Conservation (phyloP, 1,140 invertebrate genomes). For the Arctopsyche grandis region DNA sequence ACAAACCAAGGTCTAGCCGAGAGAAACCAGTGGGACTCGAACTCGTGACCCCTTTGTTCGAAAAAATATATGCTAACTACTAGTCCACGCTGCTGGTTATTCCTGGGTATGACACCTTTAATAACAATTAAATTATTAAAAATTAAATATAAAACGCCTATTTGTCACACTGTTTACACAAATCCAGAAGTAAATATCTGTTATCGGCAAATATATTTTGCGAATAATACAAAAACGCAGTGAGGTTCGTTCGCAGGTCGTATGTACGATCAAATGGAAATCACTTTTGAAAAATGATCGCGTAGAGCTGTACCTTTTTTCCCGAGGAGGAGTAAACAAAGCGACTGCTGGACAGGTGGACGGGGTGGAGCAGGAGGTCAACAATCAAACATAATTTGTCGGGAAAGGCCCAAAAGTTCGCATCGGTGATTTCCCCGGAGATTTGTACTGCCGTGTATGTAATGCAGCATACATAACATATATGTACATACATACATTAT, state of each 20-base stretch:
- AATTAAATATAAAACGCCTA: background rate
- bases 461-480: conserved; percentile 37
- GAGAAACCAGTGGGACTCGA: too few species aligned
- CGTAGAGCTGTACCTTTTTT: background rate
- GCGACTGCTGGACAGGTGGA: background rate
- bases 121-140: too few species aligned
- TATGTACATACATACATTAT: background rate
- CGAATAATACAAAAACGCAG: background rate
- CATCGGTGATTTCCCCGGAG: conserved; percentile 50
- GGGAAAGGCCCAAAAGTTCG: conserved; percentile 26
- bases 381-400: conserved; percentile 51
- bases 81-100: too few species aligned
- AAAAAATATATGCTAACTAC: too few species aligned
- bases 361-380: conserved; percentile 24
- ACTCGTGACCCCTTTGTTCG: too few species aligned
- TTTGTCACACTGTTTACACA: background rate
- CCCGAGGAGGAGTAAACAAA: background rate
- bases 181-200: too few species aligned
- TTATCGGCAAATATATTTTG: too few species aligned
- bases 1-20: too few species aligned
- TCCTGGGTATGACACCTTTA: too few species aligned
- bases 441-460: background rate
- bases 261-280: too few species aligned
- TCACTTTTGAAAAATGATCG: too few species aligned
- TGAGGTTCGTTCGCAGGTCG: too few species aligned